phyloP scores from a whole-genome alignment of 30 jellyfish, hydroid and myxozoan species.

The Hydractinia symbiolongicarpus region DNA sequence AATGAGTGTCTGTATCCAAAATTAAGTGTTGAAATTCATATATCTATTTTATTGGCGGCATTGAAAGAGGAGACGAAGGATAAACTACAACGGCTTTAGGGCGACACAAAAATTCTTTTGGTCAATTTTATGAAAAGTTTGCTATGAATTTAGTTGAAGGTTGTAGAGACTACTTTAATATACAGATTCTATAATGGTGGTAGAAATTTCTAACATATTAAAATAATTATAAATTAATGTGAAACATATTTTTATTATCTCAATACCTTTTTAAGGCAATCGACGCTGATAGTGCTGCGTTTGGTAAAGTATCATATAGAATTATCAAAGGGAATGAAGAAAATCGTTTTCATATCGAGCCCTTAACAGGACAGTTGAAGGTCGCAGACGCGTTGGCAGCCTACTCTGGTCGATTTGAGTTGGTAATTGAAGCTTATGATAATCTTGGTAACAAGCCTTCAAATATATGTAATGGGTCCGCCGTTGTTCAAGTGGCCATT shows the following conservation, averaged over 20 bases:
- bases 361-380: slow-evolving; percentile 30
- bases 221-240: not conserved
- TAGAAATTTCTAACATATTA: not conserved
- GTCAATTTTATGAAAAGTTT: no score
- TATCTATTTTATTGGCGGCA: no score
- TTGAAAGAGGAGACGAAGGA: no score
- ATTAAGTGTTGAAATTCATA: no score
- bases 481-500: slow-evolving; percentile 5
- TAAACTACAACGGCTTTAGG: no score
- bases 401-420: slow-evolving; percentile 10
- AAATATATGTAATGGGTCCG: not conserved
- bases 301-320: slow-evolving; percentile 36
- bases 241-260: not conserved
- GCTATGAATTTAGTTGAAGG: no score
- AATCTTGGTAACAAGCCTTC: slow-evolving; percentile 29
- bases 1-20: no score
- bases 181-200: not conserved
- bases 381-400: slow-evolving; percentile 54
- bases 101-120: no score
- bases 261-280: slow-evolving; percentile 16
- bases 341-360: slow-evolving; percentile 41
- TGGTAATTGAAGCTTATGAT: slow-evolving; percentile 31
- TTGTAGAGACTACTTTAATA: not conserved
- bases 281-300: slow-evolving; percentile 38
- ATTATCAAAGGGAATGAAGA: slow-evolving; percentile 50